Percentiles rank a stretch among this genome's conserved stretches.
Evolutionary conservation across 2,888 invertebrate genomes (phyloP).

Genomic region (Rhopalosiphum nymphaeae): DNA sequence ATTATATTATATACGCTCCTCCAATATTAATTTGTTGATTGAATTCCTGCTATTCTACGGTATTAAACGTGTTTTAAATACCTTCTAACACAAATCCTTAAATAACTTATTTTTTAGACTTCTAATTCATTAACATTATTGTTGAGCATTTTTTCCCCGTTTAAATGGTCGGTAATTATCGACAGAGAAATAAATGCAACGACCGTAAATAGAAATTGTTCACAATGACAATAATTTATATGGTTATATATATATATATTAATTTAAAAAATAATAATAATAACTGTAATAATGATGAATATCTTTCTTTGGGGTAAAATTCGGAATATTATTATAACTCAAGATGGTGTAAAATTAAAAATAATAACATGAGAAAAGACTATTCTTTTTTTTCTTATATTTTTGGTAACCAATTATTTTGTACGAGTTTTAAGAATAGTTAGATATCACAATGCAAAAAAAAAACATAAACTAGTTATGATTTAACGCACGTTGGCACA

Average conservation of each 20-base stretch:
- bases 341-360: conserved; percentile 16
- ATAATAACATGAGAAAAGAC: conserved; percentile 9
- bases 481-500: not conserved
- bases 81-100: not conserved
- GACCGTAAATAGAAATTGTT: not conserved
- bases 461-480: not conserved
- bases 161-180: conserved; percentile 23
- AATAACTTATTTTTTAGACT: not conserved
- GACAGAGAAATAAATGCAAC: conserved; percentile 24
- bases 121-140: conserved; percentile 5
- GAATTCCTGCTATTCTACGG: not conserved
- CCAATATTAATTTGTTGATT: not conserved
- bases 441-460: conserved; percentile 25
- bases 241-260: not conserved
- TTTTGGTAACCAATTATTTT: conserved; percentile 41
- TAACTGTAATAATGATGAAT: not conserved
- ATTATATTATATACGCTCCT: not conserved
- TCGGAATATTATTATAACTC: conserved; percentile 22
- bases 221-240: conserved; percentile 31
- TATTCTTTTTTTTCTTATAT: not conserved
- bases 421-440: conserved; percentile 25
- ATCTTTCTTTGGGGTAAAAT: conserved; percentile 25
- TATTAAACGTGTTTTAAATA: not conserved
- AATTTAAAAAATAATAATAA: not conserved
- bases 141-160: not conserved